Evolutionary conservation across 2,113 vertebrate species (phyloP).

Genomic region (Phyllostomus hastatus): DNA sequence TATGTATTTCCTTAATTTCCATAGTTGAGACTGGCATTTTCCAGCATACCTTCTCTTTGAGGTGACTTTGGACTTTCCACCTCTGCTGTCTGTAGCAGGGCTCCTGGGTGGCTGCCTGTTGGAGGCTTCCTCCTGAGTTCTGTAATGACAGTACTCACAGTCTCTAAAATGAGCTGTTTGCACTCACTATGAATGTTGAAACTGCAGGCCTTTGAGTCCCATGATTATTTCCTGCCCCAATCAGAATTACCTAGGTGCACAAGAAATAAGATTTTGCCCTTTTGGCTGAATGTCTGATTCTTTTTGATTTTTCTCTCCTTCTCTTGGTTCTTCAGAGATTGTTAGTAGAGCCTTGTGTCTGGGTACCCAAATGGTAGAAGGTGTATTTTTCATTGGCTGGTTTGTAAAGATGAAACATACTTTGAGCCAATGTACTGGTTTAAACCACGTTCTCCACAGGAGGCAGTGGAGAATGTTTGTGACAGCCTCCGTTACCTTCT

Average conservation of each 20-base stretch:
- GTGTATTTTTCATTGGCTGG: background rate
- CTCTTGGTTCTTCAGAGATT: background rate
- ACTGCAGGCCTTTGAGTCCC: constrained; percentile 34
- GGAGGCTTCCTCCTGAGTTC: constrained; percentile 26
- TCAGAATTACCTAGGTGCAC: background rate
- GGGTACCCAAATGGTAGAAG: constrained; percentile 13
- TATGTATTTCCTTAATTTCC: background rate
- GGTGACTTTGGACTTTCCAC: constrained; percentile 51
- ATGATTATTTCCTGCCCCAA: constrained; percentile 14
- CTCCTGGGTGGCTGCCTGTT: constrained; percentile 51
- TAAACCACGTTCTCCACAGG: background rate
- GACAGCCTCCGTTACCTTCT: background rate
- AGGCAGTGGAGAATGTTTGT: background rate
- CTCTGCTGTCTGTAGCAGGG: background rate
- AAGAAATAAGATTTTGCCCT: constrained; percentile 30
- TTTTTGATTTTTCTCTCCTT: constrained; percentile 37
- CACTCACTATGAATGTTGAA: constrained; percentile 48
- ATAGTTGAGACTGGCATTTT: background rate
- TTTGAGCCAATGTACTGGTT: constrained; percentile 5
- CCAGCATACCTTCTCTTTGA: constrained; percentile 28
- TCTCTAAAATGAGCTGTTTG: constrained; percentile 47
- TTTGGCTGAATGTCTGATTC: constrained; percentile 9
- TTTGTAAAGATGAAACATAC: background rate
- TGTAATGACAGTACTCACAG: constrained; percentile 33
- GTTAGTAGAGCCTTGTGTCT: background rate